Evolutionary conservation across 2,888 invertebrate species (phyloP).

Genomic region (Drosophila kokeensis): DNA sequence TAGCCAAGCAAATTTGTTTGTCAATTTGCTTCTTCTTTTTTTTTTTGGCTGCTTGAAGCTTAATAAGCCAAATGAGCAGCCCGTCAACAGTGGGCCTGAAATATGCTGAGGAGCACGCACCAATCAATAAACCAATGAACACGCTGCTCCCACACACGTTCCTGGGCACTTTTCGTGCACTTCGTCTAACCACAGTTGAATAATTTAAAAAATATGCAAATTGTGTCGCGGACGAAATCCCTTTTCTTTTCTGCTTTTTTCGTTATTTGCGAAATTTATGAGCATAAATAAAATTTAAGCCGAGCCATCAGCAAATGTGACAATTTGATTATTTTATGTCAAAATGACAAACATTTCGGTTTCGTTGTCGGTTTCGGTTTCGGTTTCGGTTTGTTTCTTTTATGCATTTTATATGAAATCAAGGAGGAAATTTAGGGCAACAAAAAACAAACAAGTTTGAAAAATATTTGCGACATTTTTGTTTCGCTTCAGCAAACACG

Average conservation of each 20-base stretch:
- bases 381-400: slow-evolving; percentile 22
- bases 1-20: slow-evolving; percentile 50
- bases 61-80: slow-evolving; percentile 40
- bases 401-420: slow-evolving; percentile 68
- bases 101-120: slow-evolving; percentile 13
- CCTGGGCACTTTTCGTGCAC: slow-evolving; percentile 2
- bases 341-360: slow-evolving; percentile 55
- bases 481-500: slow-evolving; percentile 33
- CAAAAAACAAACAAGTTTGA: not conserved
- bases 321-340: slow-evolving; percentile 76
- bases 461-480: slow-evolving; percentile 62
- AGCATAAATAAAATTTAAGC: slow-evolving; percentile 30
- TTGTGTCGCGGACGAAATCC: slow-evolving; percentile 33
- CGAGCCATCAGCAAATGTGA: slow-evolving; percentile 53
- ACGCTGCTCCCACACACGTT: slow-evolving; percentile 7
- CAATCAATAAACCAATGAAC: slow-evolving; percentile 29
- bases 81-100: slow-evolving; percentile 11
- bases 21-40: slow-evolving; percentile 23
- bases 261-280: slow-evolving; percentile 12
- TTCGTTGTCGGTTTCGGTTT: not conserved
- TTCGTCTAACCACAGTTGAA: slow-evolving; percentile 36
- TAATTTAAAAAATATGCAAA: slow-evolving; percentile 48
- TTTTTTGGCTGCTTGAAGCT: slow-evolving; percentile 1
- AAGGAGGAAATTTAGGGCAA: not conserved
- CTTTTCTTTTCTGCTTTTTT: slow-evolving; percentile 6